Percentiles rank a stretch among this genome's conserved stretches.
These are phyloP conservation scores for Orchesella flavescens DNA, from an alignment of 2,888 invertebrate species.

Conservation along the genomic window DNA sequence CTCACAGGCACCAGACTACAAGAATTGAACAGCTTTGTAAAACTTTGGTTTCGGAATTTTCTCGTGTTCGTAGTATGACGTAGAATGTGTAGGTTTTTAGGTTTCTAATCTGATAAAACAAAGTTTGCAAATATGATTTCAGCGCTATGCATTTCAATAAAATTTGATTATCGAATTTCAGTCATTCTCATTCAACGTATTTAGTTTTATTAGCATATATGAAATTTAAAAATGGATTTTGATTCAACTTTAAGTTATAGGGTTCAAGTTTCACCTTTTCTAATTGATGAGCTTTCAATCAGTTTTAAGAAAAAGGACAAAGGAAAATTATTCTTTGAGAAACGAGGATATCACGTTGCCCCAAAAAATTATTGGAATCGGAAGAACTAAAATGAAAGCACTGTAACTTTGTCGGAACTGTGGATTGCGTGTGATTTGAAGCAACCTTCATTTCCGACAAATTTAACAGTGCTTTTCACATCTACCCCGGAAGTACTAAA, in stretches of 20 bases:
- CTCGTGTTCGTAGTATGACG: background rate
- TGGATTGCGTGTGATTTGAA: conserved; percentile 53
- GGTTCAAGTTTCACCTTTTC: background rate
- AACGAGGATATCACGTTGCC: background rate
- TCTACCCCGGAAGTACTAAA: background rate
- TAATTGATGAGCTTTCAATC: background rate
- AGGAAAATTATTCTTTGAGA: background rate
- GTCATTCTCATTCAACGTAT: no score
- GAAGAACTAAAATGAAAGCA: background rate
- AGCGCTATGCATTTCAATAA: background rate
- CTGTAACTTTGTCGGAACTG: conserved; percentile 65
- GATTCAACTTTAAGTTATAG: background rate
- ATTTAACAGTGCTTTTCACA: conserved; percentile 41
- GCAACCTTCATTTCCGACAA: conserved; percentile 63
- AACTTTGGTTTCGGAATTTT: background rate
- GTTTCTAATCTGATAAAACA: background rate
- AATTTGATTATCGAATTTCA: no score
- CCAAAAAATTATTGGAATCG: no score
- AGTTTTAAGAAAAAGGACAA: background rate
- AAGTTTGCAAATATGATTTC: background rate
- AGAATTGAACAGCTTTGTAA: conserved; percentile 14
- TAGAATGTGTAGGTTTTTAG: background rate
- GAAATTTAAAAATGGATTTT: background rate
- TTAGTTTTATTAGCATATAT: no score
- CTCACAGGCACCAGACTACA: conserved; percentile 35